Evolutionary conservation across 2,797 vertebrate genomes (phyloP).

Genomic region (Mycteria americana): DNA sequence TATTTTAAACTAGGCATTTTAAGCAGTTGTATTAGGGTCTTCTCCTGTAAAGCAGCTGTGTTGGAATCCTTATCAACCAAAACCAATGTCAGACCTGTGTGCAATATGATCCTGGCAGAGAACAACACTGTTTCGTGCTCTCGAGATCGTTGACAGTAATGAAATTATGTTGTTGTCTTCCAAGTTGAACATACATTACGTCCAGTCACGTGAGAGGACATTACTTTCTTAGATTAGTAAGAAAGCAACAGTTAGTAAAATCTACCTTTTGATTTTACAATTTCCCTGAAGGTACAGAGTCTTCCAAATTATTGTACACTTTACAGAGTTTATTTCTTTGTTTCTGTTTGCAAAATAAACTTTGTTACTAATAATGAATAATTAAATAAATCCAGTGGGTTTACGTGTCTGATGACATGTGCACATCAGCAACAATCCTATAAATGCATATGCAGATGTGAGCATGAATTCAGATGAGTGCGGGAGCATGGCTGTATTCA

Average conservation of each 20-base stretch:
- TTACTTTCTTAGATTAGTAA: neutral
- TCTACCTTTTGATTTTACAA: neutral
- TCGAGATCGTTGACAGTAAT: neutral
- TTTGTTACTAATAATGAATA: neutral
- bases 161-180: neutral
- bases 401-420: rapidly evolving
- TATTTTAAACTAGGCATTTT: neutral
- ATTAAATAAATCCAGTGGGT: neutral
- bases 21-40: neutral
- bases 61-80: neutral
- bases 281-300: neutral
- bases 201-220: neutral
- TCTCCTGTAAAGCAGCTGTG: neutral
- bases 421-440: neutral
- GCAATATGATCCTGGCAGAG: neutral
- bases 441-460: neutral
- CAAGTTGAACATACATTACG: rapidly evolving
- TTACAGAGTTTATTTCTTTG: neutral
- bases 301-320: neutral
- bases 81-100: neutral
- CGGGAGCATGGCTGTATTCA: neutral
- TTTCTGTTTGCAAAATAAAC: neutral
- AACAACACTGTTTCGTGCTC: neutral
- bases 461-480: neutral
- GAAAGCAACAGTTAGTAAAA: neutral